These are phyloP conservation scores for Sinocyclocheilus anshuiensis DNA, from an alignment of 2,113 vertebrate species.

Conservation along the genomic window DNA sequence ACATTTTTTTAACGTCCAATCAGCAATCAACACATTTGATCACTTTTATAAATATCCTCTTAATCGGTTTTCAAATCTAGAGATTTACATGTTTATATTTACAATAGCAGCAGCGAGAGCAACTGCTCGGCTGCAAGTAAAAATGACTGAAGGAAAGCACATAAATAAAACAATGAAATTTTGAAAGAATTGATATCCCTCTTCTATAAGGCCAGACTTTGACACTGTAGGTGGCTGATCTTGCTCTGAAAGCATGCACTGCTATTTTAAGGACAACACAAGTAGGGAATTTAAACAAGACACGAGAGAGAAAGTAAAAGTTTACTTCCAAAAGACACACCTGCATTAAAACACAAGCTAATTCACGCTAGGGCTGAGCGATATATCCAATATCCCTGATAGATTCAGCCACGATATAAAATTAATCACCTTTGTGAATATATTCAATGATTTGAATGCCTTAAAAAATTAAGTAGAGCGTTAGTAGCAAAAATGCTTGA, in stretches of 20 bases:
- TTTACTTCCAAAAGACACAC: constrained; percentile 21
- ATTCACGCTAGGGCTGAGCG: background rate
- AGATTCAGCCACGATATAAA: background rate
- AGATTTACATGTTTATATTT: background rate
- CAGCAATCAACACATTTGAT: background rate
- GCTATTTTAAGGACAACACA: constrained; percentile 23
- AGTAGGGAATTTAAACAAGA: constrained; percentile 2
- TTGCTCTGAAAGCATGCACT: constrained; percentile 35
- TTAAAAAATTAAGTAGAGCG: too few species aligned
- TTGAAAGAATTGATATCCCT: constrained; percentile 57
- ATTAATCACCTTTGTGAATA: too few species aligned
- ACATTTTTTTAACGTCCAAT: background rate
- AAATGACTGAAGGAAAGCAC: constrained; percentile 37
- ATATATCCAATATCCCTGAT: background rate
- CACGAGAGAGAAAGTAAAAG: constrained; percentile 5
- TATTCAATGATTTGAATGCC: too few species aligned
- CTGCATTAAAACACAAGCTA: constrained; percentile 2
- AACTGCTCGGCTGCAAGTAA: constrained; percentile 30
- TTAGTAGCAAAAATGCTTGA: too few species aligned
- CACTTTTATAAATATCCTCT: background rate
- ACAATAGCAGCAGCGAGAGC: background rate
- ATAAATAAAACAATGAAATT: constrained; percentile 17
- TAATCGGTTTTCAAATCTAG: too few species aligned
- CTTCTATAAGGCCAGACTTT: constrained; percentile 42
- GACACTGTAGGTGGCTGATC: constrained; percentile 14